A percentile compares a stretch with the other conserved stretches of the same genome.
Evolutionary conservation across 2,797 vertebrate species (phyloP).

Genomic region (Muscicapa comitata): DNA sequence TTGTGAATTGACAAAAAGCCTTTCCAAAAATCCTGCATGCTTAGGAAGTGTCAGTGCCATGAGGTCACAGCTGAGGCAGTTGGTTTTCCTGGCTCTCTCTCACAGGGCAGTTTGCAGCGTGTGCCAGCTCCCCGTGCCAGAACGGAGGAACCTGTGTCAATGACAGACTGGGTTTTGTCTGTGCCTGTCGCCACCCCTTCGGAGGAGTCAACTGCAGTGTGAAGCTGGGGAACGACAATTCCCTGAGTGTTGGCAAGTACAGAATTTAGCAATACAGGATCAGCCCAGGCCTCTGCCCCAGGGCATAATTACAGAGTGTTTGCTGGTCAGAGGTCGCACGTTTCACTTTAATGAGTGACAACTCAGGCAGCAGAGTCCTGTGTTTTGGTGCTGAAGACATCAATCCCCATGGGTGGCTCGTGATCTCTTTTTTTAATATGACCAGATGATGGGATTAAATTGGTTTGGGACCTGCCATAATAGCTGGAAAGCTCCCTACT

Average conservation of each 20-base stretch:
- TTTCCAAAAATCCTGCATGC: background rate
- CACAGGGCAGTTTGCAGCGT: slow-evolving; percentile 58
- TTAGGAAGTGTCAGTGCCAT: background rate
- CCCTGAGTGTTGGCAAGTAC: slow-evolving; percentile 68
- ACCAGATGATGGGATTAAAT: background rate
- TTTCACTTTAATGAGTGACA: background rate
- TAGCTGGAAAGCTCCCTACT: background rate
- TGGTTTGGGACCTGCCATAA: background rate
- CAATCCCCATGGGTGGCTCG: background rate
- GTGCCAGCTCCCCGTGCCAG: slow-evolving; percentile 69
- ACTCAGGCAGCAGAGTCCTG: background rate
- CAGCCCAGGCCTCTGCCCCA: background rate
- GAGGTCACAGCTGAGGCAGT: background rate
- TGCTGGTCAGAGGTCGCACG: background rate
- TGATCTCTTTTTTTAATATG: background rate
- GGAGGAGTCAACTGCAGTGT: slow-evolving; percentile 73
- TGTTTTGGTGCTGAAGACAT: background rate
- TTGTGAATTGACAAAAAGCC: background rate
- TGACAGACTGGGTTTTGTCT: slow-evolving; percentile 59
- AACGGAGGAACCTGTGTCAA: slow-evolving; percentile 80
- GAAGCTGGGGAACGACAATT: slow-evolving; percentile 64
- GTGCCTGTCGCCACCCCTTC: slow-evolving; percentile 80
- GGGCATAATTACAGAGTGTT: background rate
- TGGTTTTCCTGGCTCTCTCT: background rate
- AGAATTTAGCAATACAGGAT: background rate